phyloP scores from a whole-genome alignment of 2,888 invertebrate genomes.

The Leptopilina myrica region DNA sequence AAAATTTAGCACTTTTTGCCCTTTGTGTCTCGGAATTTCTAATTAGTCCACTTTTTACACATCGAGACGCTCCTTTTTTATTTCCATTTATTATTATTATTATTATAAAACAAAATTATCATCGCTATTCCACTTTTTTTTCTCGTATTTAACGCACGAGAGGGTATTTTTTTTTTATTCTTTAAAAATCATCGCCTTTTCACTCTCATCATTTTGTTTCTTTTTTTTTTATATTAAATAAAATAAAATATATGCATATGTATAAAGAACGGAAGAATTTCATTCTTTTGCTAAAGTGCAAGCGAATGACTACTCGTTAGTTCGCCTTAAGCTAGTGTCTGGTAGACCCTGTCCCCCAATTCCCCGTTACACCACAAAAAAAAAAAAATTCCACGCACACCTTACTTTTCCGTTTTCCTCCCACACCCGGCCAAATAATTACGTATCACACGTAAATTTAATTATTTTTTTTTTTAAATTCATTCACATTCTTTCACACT shows the following conservation, averaged over 20 bases:
- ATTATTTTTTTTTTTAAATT: conserved; percentile 53
- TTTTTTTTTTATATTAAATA: conserved; percentile 21
- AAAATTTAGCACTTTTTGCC: conserved; percentile 10
- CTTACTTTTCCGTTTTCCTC: conserved; percentile 24
- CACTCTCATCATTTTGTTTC: neutral
- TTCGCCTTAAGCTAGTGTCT: conserved; percentile 39
- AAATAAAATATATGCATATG: conserved; percentile 41
- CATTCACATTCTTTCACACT: conserved; percentile 44
- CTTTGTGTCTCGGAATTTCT: conserved; percentile 23
- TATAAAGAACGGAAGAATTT: conserved; percentile 40
- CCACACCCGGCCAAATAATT: conserved; percentile 25
- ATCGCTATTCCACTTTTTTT: conserved; percentile 29
- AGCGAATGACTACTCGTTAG: conserved; percentile 39
- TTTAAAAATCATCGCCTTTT: conserved; percentile 38
- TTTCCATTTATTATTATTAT: neutral
- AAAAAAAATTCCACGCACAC: conserved; percentile 19
- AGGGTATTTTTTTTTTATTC: neutral
- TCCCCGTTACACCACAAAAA: conserved; percentile 27
- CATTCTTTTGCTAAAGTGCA: conserved; percentile 40
- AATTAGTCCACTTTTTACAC: conserved; percentile 40
- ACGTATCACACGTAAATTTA: conserved; percentile 42
- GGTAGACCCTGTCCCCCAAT: conserved; percentile 38
- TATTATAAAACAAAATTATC: conserved; percentile 4
- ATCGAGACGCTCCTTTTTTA: conserved; percentile 25
- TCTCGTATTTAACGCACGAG: conserved; percentile 37